A percentile compares a stretch with the other conserved stretches of the same genome.
Conservation (phyloP, 2,888 invertebrate genomes). For the Fragum whitleyi region DNA sequence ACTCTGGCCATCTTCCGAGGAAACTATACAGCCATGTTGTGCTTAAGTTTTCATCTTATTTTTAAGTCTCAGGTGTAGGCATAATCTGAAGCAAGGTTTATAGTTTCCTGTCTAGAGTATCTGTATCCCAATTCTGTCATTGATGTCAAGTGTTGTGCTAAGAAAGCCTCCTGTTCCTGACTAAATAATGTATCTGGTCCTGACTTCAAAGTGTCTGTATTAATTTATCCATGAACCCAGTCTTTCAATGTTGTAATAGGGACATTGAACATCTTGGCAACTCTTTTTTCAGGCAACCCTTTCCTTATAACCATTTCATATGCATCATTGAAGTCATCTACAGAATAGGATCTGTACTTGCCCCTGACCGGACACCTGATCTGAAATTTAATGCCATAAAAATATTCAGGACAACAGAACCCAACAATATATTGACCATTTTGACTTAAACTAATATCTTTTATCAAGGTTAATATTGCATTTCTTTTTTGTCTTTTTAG, state of each 20-base stretch:
- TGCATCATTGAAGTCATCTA: constrained; percentile 16
- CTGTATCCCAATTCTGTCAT: constrained; percentile 36
- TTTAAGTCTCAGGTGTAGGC: constrained; percentile 18
- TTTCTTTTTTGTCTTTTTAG: too few relatives aligned
- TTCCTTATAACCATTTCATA: constrained; percentile 24
- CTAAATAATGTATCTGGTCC: constrained; percentile 28
- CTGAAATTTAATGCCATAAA: too few relatives aligned
- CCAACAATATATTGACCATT: too few relatives aligned
- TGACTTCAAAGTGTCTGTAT: constrained; percentile 23
- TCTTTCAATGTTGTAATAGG: constrained; percentile 24
- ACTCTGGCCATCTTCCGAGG: too few relatives aligned
- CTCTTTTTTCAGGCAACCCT: constrained; percentile 8
- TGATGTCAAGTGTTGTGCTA: constrained; percentile 31
- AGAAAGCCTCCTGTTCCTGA: too few relatives aligned
- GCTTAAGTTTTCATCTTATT: constrained; percentile 3
- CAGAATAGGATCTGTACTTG: neutral
- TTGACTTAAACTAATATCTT: too few relatives aligned
- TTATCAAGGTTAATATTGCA: too few relatives aligned
- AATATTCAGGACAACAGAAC: too few relatives aligned
- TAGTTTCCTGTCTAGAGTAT: constrained; percentile 26
- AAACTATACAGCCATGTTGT: too few relatives aligned
- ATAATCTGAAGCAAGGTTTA: constrained; percentile 21
- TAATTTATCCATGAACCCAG: constrained; percentile 28
- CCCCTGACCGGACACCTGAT: neutral
- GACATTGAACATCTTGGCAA: constrained; percentile 30